These are phyloP conservation scores for Falco cherrug DNA, from an alignment of 2,797 vertebrate species.

Conservation along the genomic window DNA sequence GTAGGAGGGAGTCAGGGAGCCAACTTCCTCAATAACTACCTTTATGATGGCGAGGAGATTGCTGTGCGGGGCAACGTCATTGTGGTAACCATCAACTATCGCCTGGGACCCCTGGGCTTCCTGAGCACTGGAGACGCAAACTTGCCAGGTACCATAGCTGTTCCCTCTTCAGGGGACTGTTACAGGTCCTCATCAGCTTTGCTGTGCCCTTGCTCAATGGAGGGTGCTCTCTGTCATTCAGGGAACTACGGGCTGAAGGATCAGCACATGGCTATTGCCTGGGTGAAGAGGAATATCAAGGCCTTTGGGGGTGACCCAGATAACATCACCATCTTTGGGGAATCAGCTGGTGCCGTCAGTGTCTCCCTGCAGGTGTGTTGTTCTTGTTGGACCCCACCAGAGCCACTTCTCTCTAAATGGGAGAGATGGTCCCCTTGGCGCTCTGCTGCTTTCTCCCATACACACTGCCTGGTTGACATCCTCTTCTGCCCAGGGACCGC, in stretches of 20 bases:
- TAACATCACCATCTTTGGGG: conserved; percentile 93
- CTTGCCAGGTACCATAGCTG: conserved; percentile 81
- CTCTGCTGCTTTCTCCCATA: background rate
- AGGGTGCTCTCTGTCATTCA: conserved; percentile 22
- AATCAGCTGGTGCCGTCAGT: conserved; percentile 89
- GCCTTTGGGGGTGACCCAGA: conserved; percentile 90
- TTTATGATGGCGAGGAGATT: conserved; percentile 88
- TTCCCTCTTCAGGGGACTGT: background rate
- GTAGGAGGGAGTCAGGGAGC: conserved; percentile 82
- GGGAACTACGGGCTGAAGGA: conserved; percentile 95
- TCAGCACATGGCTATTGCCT: conserved; percentile 92
- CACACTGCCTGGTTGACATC: background rate
- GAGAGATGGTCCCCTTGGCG: background rate
- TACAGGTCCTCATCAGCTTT: rapidly evolving
- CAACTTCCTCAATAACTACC: conserved; percentile 86
- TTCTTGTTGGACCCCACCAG: rapidly evolving
- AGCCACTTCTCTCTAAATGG: background rate
- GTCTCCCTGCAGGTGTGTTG: conserved; percentile 87
- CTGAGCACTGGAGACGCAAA: conserved; percentile 89
- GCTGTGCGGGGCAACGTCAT: conserved; percentile 90
- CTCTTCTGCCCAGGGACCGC: background rate
- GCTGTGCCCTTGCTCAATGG: background rate
- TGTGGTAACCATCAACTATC: conserved; percentile 91
- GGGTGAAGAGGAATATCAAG: conserved; percentile 94
- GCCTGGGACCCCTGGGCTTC: conserved; percentile 90